Percentiles rank a stretch among this genome's conserved stretches.
phyloP scores from a whole-genome alignment of 35 echinoderm and acorn worm species.

The Chiridota heheva region DNA sequence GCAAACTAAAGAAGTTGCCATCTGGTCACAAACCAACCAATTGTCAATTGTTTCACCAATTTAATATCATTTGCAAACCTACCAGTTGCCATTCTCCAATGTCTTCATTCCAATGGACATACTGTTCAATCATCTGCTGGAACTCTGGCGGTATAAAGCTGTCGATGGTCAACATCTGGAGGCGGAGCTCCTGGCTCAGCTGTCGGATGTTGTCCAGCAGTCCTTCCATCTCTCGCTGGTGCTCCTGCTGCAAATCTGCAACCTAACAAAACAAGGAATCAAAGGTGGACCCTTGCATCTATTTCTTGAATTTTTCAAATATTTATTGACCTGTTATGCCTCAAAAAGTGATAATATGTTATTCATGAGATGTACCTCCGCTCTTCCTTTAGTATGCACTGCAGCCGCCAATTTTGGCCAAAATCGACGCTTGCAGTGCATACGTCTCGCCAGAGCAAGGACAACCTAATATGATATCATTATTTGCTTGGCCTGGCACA shows the following conservation, averaged over 20 bases:
- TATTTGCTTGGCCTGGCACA: too few species aligned
- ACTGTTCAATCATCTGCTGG: slow-evolving; percentile 98
- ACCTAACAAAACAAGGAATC: slow-evolving; percentile 42
- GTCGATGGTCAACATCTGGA: slow-evolving; percentile 93
- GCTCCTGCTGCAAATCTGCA: slow-evolving; percentile 93
- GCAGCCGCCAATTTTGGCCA: too few species aligned
- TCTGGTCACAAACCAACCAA: too few species aligned
- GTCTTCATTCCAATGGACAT: slow-evolving; percentile 99
- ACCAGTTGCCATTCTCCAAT: slow-evolving; percentile 99
- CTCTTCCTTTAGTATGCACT: too few species aligned
- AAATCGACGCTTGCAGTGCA: background rate
- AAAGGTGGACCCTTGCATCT: background rate
- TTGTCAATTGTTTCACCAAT: too few species aligned
- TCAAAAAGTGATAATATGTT: too few species aligned
- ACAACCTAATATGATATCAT: too few species aligned
- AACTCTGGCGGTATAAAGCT: slow-evolving; percentile 95
- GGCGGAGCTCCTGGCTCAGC: slow-evolving; percentile 82
- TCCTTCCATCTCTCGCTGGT: slow-evolving; percentile 95
- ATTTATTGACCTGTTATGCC: too few species aligned
- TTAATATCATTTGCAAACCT: too few species aligned
- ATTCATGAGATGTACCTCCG: too few species aligned
- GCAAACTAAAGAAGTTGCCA: too few species aligned
- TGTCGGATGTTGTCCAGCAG: slow-evolving; percentile 91
- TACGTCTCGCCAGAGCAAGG: too few species aligned
- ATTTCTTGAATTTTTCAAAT: background rate